Base-by-base conservation (phyloP, 2,888 invertebrate genomes). In the Drosophila kuntzei region DNA sequence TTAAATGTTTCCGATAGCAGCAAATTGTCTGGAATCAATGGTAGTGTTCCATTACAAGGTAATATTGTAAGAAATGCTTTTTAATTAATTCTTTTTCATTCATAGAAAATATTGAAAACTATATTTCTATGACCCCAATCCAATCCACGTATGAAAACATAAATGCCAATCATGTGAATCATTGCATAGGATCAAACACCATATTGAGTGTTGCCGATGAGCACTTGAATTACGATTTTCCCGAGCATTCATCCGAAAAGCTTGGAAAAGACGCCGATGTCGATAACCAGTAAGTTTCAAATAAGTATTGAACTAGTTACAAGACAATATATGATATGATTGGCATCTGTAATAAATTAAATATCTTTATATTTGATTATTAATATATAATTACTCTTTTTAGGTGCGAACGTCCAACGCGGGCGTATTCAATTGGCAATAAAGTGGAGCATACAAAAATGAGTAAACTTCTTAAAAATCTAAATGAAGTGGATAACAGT, bases 361-460 rank as follows among this genome's bases (percentile, higher is more conserved):
- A 7, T 22, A 3, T 25, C 25, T 25, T 25, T 25, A 25, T 25
- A 25, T 7, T 27, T 9, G 2, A 27, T 27, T 0, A 9, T 7
- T 39, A 7, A 54, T 7, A 9, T 55, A 12, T 9, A 9, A 20
- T 14, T 47, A 22, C 14, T 49, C 44, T 22, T 58, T 58, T 25
- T 25, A 83, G 84, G 43, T 76, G n/a, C 55, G 93, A 92, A 78
- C 93, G 94, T 79, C 96, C 96, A n/a, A 94, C 95, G 54, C 94
- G 97, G 77, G 95, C 97, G 1, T 97, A 97, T 92, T 97, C 97
- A 25, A 96, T 97, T 73, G 97, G 97, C 20, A 97, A 97, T 58
- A 94, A 95, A 76, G 95, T 96, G 2, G 95, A 96, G 75, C 93
- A 94, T 65, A 93, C 93, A 8, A 94, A 94, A 90, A 93, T 94